Conservation (phyloP, 2,888 invertebrate species). For the Drosophila fulvimacula region DNA sequence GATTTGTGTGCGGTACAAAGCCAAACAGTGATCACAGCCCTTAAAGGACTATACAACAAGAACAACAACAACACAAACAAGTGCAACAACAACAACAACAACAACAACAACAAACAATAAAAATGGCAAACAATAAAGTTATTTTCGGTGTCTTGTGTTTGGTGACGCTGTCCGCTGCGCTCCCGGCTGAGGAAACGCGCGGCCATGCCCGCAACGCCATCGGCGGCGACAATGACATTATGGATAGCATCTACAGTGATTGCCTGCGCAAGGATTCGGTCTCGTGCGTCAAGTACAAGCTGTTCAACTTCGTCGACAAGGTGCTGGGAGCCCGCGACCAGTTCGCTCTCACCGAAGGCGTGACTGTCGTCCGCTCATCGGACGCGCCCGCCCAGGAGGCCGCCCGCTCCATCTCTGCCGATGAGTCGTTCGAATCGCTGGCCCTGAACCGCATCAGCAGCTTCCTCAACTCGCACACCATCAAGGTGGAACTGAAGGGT, state of each 20-base stretch:
- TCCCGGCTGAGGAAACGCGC: slow-evolving; percentile 90
- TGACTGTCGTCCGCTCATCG: slow-evolving; percentile 91
- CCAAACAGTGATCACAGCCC: slow-evolving; percentile 45
- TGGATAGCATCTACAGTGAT: slow-evolving; percentile 91
- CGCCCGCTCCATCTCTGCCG: slow-evolving; percentile 89
- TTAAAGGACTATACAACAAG: slow-evolving; percentile 64
- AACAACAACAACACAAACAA: slow-evolving; percentile 24
- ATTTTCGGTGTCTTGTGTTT: slow-evolving; percentile 86
- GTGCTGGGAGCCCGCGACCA: slow-evolving; percentile 92
- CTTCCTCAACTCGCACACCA: slow-evolving; percentile 92
- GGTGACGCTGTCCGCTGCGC: slow-evolving; percentile 87
- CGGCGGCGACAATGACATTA: slow-evolving; percentile 90
- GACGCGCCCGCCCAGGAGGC: slow-evolving; percentile 92
- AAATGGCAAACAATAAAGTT: slow-evolving; percentile 85
- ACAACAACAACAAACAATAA: slow-evolving; percentile 37
- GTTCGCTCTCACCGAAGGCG: slow-evolving; percentile 92
- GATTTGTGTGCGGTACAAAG: slow-evolving; percentile 61
- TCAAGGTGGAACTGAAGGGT: slow-evolving; percentile 94
- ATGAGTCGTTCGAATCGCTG: slow-evolving; percentile 88
- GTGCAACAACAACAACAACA: slow-evolving; percentile 38
- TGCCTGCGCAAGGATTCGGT: slow-evolving; percentile 93
- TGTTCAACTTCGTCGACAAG: slow-evolving; percentile 94
- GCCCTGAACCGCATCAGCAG: slow-evolving; percentile 89
- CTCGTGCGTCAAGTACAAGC: slow-evolving; percentile 93
- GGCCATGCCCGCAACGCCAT: slow-evolving; percentile 87